Evolutionary conservation across 2,797 vertebrate genomes (phyloP), one percentile per base, ranked within the genome.

Genomic region (Lindbergichthys nudifrons): DNA sequence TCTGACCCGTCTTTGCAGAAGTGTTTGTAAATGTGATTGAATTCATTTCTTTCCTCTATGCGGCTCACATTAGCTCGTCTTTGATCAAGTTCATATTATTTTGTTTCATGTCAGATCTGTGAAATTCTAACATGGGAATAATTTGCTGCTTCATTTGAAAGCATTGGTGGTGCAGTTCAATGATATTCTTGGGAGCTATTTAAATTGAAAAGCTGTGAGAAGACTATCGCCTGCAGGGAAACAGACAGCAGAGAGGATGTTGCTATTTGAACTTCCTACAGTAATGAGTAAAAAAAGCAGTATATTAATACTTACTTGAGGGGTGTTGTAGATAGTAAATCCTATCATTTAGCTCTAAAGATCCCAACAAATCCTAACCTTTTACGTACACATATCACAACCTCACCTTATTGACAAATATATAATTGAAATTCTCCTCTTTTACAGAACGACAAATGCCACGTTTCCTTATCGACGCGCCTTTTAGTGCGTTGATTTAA

Each of bases 101-200:
- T 46, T 50, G 16, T 66, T 52, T 64, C 13, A 42, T 47, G 59
- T 63, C 47, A 23, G 46, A 70, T 16, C 41, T 73, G 46, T 60
- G 4, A 19, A 66, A 64, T 52, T 65, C 9, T 3, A 61, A 53
- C 50, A 63, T 12, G 48, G 19, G 30, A 54, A 74, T 59, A 39
- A 54, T 23, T 1, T 18, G 45, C 36, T 45, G 56, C 30, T 62
- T 53, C 21, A 59, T 67, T 69, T 58, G 67, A 66, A 80, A 58
- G 5, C 23, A 46, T 13, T 64, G 42, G 62, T 32, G 32, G 14
- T 65, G 56, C 4, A 68, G 67, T 51, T 80, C 52, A 62, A 56
- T 60, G 30, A 73, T 58, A 65, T 64, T 71, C 47, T 59, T 65
- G 45, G 47, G 76, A 56, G 65, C 65, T 71, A 52, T 82, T 86